Evolutionary conservation across 2,113 vertebrate genomes (phyloP), one percentile per base, ranked within the genome.

Genomic region (Cyanocitta stelleri): DNA sequence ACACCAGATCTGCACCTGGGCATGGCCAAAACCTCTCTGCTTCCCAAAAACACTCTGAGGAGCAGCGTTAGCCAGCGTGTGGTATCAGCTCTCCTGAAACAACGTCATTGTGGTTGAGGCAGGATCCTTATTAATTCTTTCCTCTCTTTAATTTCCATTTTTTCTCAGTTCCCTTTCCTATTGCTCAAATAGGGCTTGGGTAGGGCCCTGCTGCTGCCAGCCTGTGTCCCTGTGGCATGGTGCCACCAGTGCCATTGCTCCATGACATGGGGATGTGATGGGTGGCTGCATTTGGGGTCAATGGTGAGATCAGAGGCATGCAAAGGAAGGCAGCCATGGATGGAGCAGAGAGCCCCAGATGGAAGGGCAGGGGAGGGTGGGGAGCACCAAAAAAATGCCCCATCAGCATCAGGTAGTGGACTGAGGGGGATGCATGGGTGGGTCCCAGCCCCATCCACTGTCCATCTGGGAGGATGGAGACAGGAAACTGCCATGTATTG

Each of bases 121-220:
- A 78, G 87, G 87, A 96, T 87, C 92, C 87, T 87, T 83, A 94
- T 96, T 91, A 93, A 96, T 89, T 87, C 89, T 69, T 96, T 93
- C 94, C 93, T 94, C 84, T 49, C 93, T 87, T 89, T 93, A 87
- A 95, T 93, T 95, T 92, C 89, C 84, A 54, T 74, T 85, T 91
- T 94, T 92, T 46, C 77, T 91, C 18, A 0, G 69, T 76, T 92
- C 56, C 71, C 23, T 92, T 89, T 77, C 86, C 85, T 37, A 4
- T 13, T 37, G 64, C 84, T 71, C 55, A 26, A 33, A 78, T 29
- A 56, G 44, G n/a, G 41, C 2, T 39, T 21, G 73, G 32, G 61
- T 5, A 48, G 56, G 61, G 66, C 49, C 35, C 69, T 67, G 33
- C 17, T 32, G 2, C 82, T 14, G 9, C 77, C 85, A 87, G 82